These are phyloP conservation scores for Acrobasis consociella DNA, from an alignment of 2,888 invertebrate genomes.

Conservation along the genomic window DNA sequence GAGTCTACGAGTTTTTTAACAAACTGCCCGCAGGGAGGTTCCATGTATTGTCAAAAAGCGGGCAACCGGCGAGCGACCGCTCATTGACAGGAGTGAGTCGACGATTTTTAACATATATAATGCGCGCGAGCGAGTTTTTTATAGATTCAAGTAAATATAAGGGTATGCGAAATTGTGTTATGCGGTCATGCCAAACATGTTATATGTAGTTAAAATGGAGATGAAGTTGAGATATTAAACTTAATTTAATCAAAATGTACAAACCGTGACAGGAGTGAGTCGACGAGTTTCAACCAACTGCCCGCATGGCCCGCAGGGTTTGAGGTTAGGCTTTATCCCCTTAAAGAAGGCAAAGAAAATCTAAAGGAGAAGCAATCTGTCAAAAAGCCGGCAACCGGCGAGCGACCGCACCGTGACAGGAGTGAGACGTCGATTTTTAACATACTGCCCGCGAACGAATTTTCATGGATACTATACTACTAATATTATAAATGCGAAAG, in stretches of 20 bases:
- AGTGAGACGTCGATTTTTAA: slow-evolving; percentile 27
- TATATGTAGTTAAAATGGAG: neutral
- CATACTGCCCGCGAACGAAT: neutral
- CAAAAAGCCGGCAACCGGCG: no score
- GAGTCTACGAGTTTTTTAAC: no score
- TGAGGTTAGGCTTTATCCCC: neutral
- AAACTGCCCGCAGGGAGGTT: no score
- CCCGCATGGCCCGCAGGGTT: neutral
- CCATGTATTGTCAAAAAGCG: no score
- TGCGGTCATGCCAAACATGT: slow-evolving; percentile 6
- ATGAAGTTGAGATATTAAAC: no score
- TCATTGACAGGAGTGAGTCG: slow-evolving; percentile 25
- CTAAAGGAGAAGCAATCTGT: no score
- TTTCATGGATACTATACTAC: no score
- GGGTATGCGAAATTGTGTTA: neutral
- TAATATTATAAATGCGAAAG: no score
- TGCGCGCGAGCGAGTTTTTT: neutral
- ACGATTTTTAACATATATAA: slow-evolving; percentile 25
- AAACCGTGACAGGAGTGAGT: slow-evolving; percentile 18
- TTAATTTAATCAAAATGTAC: neutral
- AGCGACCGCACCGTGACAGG: neutral
- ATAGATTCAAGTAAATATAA: neutral
- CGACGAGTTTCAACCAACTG: slow-evolving; percentile 24
- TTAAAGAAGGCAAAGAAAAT: no score
- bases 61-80: no score